Conservation (phyloP, 1,140 invertebrate genomes). For the Rhopalosiphum padi region DNA sequence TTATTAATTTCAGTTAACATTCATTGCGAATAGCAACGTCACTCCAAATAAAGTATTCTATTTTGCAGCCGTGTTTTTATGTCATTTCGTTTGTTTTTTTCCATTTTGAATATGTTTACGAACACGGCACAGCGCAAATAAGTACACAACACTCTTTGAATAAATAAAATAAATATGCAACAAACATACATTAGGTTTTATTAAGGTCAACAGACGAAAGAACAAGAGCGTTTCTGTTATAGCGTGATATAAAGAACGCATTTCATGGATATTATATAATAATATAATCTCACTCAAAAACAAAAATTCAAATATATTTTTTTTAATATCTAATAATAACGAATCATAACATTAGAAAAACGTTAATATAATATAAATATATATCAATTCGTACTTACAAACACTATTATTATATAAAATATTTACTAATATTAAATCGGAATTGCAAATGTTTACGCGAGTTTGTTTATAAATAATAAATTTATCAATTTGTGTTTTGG, state of each 20-base stretch:
- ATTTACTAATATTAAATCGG: neutral
- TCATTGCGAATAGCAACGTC: neutral
- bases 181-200: slow-evolving; percentile 26
- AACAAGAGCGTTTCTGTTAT: neutral
- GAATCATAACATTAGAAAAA: neutral
- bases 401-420: neutral
- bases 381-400: neutral
- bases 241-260: neutral
- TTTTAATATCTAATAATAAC: neutral
- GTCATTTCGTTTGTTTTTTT: neutral
- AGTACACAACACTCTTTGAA: slow-evolving; percentile 6
- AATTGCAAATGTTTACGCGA: neutral
- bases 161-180: slow-evolving; percentile 12
- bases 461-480: neutral
- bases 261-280: neutral
- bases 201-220: neutral
- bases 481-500: neutral
- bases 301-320: neutral
- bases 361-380: neutral
- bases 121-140: neutral
- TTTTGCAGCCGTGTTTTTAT: neutral
- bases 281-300: neutral
- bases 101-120: neutral
- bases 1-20: slow-evolving; percentile 32
- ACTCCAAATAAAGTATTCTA: neutral